phyloP scores from a whole-genome alignment of 2,888 invertebrate genomes.

The Frankliniella fusca region DNA sequence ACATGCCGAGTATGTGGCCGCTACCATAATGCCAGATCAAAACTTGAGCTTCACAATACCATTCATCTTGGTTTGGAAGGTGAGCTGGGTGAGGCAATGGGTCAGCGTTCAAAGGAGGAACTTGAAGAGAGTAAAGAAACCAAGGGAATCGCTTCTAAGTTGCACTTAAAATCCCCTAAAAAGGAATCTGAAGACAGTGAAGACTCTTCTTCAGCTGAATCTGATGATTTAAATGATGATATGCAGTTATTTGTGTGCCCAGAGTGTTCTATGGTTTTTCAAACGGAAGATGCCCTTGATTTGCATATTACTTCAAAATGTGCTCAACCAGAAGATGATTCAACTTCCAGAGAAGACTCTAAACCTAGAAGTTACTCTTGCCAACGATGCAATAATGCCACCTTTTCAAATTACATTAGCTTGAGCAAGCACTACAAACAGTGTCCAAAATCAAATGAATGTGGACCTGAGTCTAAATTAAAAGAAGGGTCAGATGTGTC shows the following conservation, averaged over 20 bases:
- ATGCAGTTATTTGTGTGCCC: slow-evolving; percentile 7
- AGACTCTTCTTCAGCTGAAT: background rate
- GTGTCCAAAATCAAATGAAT: slow-evolving; percentile 34
- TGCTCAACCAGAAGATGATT: background rate
- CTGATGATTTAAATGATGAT: background rate
- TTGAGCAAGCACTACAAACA: slow-evolving; percentile 36
- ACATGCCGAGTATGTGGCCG: slow-evolving; percentile 54
- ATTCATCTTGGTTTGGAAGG: slow-evolving; percentile 50
- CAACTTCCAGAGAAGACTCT: background rate
- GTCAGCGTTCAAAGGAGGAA: slow-evolving; percentile 35
- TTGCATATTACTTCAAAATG: background rate
- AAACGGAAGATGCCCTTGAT: background rate
- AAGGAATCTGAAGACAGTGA: slow-evolving; percentile 1
- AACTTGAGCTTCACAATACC: slow-evolving; percentile 54
- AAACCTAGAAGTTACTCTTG: background rate
- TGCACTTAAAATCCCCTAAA: slow-evolving; percentile 25
- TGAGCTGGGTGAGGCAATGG: slow-evolving; percentile 33
- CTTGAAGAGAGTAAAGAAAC: slow-evolving; percentile 33
- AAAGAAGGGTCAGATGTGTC: slow-evolving; percentile 41
- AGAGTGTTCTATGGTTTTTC: background rate
- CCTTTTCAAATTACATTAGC: slow-evolving; percentile 35
- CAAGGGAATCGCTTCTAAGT: slow-evolving; percentile 34
- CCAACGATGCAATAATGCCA: slow-evolving; percentile 32
- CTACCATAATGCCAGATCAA: slow-evolving; percentile 57
- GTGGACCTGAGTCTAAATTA: slow-evolving; percentile 29